Percentiles rank a stretch among this genome's conserved stretches.
These are phyloP conservation scores for Ictidomys tridecemlineatus DNA, from an alignment of 2,113 vertebrate genomes.

Conservation along the genomic window DNA sequence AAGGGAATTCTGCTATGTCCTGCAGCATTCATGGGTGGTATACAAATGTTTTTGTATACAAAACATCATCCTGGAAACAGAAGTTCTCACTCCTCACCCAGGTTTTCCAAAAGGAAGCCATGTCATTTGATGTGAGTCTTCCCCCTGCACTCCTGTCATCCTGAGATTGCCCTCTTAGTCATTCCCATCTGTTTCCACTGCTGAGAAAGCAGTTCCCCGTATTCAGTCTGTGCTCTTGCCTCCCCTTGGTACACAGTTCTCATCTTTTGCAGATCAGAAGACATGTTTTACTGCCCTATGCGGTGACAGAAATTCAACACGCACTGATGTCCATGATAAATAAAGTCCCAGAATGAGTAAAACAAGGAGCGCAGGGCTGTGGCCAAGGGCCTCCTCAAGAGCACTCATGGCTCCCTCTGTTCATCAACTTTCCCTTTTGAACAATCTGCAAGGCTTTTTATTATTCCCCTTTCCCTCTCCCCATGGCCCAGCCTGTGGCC, in stretches of 20 bases:
- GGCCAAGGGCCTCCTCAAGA: neutral
- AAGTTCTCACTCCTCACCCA: neutral
- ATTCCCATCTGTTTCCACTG: neutral
- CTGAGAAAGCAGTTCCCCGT: neutral
- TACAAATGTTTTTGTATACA: neutral
- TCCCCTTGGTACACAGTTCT: too few relatives aligned
- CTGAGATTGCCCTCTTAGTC: neutral
- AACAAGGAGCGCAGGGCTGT: neutral
- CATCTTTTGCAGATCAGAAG: neutral
- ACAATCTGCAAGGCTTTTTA: neutral
- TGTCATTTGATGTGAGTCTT: neutral
- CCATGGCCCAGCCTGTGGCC: too few relatives aligned
- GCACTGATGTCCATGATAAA: neutral
- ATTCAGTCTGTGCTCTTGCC: neutral
- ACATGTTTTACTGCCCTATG: neutral
- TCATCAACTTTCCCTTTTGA: neutral
- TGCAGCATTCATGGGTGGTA: neutral
- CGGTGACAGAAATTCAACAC: neutral
- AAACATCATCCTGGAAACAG: neutral
- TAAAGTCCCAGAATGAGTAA: neutral
- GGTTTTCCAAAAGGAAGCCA: neutral
- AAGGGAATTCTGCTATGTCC: neutral
- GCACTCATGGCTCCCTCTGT: neutral
- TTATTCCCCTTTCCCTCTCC: neutral
- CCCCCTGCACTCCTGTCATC: neutral